Evolutionary conservation across 2,113 vertebrate species (phyloP).

Genomic region (Corynorhinus townsendii): DNA sequence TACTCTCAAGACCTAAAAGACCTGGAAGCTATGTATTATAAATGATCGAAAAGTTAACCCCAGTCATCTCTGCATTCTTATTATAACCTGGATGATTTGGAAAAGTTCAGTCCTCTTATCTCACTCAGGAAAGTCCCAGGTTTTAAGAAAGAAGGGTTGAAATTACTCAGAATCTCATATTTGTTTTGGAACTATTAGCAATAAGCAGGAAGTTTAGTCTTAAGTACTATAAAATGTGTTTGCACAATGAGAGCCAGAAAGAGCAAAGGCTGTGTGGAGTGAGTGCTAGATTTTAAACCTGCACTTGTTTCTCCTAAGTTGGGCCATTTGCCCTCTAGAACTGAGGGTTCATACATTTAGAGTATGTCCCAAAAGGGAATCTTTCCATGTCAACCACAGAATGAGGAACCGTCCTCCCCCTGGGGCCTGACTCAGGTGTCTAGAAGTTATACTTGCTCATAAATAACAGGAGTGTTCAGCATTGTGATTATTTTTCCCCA

Average conservation of each 20-base stretch:
- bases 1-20: background rate
- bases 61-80: background rate
- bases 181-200: constrained; percentile 44
- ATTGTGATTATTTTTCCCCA: constrained; percentile 39
- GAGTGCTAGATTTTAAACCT: constrained; percentile 24
- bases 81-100: background rate
- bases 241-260: constrained; percentile 41
- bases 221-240: constrained; percentile 31
- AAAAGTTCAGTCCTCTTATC: background rate
- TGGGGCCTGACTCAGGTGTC: constrained; percentile 58
- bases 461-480: constrained; percentile 32
- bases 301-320: background rate
- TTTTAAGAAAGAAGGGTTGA: background rate
- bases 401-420: background rate
- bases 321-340: background rate
- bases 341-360: background rate
- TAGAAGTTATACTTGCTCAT: constrained; percentile 51
- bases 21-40: background rate
- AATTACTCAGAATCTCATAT: background rate
- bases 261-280: background rate
- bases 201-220: constrained; percentile 7
- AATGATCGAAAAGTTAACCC: background rate
- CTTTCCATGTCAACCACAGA: constrained; percentile 28
- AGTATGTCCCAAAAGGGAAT: background rate
- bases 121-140: constrained; percentile 22